Conservation (phyloP, 2,797 vertebrate genomes). For the Novumbra hubbsi region DNA sequence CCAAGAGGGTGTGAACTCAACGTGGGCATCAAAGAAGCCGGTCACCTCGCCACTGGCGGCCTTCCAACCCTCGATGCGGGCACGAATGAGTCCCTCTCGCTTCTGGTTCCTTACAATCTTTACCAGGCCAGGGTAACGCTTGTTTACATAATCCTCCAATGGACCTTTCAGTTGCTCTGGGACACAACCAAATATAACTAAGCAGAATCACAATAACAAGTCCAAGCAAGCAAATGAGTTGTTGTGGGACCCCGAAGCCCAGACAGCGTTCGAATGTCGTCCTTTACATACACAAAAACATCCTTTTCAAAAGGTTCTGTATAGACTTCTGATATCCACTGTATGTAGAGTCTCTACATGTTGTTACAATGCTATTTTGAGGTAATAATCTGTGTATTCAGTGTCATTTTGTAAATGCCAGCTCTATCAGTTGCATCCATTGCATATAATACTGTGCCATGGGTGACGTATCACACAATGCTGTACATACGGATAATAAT, state of each 20-base stretch:
- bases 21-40: slow-evolving; percentile 95
- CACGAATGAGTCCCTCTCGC: slow-evolving; percentile 92
- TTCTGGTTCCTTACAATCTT: slow-evolving; percentile 96
- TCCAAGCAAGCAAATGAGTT: background rate
- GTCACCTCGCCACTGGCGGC: slow-evolving; percentile 89
- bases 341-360: too few relatives aligned
- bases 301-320: too few relatives aligned
- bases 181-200: slow-evolving; percentile 16
- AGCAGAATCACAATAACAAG: background rate
- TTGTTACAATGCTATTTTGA: too few relatives aligned
- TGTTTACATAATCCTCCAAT: slow-evolving; percentile 93
- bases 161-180: slow-evolving; percentile 93
- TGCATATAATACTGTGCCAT: too few relatives aligned
- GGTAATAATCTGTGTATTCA: too few relatives aligned
- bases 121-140: slow-evolving; percentile 91
- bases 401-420: too few relatives aligned
- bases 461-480: background rate
- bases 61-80: slow-evolving; percentile 96
- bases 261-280: too few relatives aligned
- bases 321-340: too few relatives aligned
- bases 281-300: too few relatives aligned
- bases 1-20: slow-evolving; percentile 96
- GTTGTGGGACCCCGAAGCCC: too few relatives aligned
- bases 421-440: too few relatives aligned
- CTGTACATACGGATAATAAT: background rate